Base-by-base conservation (phyloP, 2,797 vertebrate genomes). In the Saxicola maurus region DNA sequence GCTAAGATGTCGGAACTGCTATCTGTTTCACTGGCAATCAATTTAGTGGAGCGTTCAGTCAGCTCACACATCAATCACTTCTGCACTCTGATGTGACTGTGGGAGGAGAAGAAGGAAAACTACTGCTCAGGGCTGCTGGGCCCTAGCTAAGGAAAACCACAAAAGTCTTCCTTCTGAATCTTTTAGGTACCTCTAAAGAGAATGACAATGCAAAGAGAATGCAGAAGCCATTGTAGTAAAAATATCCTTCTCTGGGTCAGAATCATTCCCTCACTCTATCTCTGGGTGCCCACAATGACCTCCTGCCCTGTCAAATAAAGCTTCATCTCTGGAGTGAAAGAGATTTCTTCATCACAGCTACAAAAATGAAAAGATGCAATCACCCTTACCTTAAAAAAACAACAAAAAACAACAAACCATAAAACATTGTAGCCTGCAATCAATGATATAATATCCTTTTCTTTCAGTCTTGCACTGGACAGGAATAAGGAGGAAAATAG, bases 1-100 rank as follows among this genome's bases (percentile, higher is more conserved):
- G 76, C 89, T 86, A 92, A 94, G 72, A 93, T 89, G 89, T 91
- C 81, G 25, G 82, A 87, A 43, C 78, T 52, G 66, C 57, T 89
- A 33, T 85, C 73, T 83, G 42, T 76, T 91, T 61, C 72, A 31
- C 81, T 28, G 55, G 64, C 72, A 88, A 91, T 86, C 87, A 88
- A 46, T 93, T 86, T 76, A 77, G 57, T 16, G 55, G 76, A 86
- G 72, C 9, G 15, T 77, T 90, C 81, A 72, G 86, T 57, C 72
- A 74, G 90, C 87, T 79, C 82, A 55, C 0, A 0, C 46, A 86
- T 91, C 92, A 67, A 82, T 91, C 84, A 69, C 53, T 82, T 49
- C 86, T 57, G 67, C 24, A 2, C 67, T 91, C 74, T 42, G 27
- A 81, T 18, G 37, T 52, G 74, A 75, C 80, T 62, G 60, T 33